Evolutionary conservation across 2,888 invertebrate genomes (phyloP).

Genomic region (Agrotis ipsilon): DNA sequence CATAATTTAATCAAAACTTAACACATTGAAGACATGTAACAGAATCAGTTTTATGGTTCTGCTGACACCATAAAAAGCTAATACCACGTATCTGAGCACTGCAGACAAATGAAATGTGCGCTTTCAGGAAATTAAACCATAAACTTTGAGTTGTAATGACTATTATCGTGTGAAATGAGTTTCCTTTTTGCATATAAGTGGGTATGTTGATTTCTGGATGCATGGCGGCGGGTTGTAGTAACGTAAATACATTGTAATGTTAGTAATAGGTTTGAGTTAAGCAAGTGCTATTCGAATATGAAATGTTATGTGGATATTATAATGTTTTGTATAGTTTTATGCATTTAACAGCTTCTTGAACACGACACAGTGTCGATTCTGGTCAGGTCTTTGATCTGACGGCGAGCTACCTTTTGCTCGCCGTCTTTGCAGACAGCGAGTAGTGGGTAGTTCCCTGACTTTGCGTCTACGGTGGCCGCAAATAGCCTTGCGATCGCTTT

Average conservation of each 20-base stretch:
- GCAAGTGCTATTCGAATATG: slow-evolving; percentile 11
- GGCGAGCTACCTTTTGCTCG: too few relatives aligned
- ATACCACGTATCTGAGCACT: slow-evolving; percentile 76
- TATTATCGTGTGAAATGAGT: slow-evolving; percentile 74
- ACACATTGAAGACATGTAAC: slow-evolving; percentile 73
- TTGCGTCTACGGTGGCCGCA: too few relatives aligned
- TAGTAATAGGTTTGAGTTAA: slow-evolving; percentile 3
- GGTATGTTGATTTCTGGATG: slow-evolving; percentile 44
- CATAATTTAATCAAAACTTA: slow-evolving; percentile 79
- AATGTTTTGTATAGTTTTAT: too few relatives aligned
- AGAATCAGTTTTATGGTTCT: slow-evolving; percentile 77
- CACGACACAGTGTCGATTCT: too few relatives aligned
- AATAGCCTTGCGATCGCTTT: too few relatives aligned
- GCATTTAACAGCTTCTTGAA: too few relatives aligned
- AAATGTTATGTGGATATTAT: neutral
- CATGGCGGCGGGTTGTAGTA: slow-evolving; percentile 21
- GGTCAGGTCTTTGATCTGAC: too few relatives aligned
- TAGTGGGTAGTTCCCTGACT: too few relatives aligned
- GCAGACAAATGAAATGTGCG: slow-evolving; percentile 79
- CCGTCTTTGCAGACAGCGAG: too few relatives aligned
- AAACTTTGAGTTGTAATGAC: slow-evolving; percentile 79
- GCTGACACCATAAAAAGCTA: slow-evolving; percentile 77
- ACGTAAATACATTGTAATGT: slow-evolving; percentile 38
- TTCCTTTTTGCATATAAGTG: slow-evolving; percentile 72
- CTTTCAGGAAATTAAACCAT: slow-evolving; percentile 90